phyloP scores from a whole-genome alignment of 2,888 invertebrate genomes.

The Thecocarcelia acutangulata region DNA sequence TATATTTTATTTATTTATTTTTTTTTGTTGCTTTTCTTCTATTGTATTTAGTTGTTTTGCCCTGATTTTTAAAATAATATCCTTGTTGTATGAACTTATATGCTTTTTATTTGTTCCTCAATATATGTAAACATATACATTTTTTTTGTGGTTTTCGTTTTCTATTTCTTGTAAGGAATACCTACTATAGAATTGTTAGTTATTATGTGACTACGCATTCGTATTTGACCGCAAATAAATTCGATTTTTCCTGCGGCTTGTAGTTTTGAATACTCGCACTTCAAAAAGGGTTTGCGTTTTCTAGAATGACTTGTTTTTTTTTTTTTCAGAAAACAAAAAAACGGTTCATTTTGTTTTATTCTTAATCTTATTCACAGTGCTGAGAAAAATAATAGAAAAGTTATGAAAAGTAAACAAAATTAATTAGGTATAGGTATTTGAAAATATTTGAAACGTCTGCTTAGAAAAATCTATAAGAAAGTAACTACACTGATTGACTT shows the following conservation, averaged over 20 bases:
- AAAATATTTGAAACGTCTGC: no score
- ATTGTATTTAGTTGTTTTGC: not conserved
- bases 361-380: no score
- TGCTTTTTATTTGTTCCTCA: conserved; percentile 19
- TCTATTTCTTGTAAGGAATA: conserved; percentile 19
- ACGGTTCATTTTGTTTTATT: no score
- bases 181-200: conserved; percentile 1
- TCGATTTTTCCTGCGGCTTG: conserved; percentile 38
- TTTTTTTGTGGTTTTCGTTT: conserved; percentile 53
- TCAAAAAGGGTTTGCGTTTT: conserved; percentile 4
- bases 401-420: no score
- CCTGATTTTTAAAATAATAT: conserved; percentile 27
- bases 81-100: conserved; percentile 46
- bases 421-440: no score
- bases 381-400: no score
- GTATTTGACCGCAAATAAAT: conserved; percentile 52
- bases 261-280: conserved; percentile 2
- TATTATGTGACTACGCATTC: conserved; percentile 29
- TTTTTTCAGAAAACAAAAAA: no score
- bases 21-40: conserved; percentile 40
- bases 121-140: no score
- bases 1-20: conserved; percentile 37
- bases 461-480: no score
- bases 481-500: no score
- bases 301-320: not conserved